These are phyloP conservation scores for Monarcha castaneiventris DNA, from an alignment of 2,113 vertebrate genomes.

Conservation along the genomic window DNA sequence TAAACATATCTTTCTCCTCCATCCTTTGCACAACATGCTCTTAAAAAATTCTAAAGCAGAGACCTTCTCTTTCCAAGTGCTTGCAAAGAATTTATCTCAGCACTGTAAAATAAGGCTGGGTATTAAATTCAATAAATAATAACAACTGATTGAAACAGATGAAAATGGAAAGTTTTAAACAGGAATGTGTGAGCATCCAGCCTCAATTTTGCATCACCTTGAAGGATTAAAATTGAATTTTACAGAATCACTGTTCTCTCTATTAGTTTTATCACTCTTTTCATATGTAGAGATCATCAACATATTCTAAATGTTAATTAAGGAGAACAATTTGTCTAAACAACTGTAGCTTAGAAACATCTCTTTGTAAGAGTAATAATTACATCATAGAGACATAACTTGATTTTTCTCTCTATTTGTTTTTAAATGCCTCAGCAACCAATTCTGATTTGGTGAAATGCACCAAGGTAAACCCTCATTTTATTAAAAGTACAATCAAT, in stretches of 20 bases:
- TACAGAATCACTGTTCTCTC: neutral
- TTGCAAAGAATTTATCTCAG: neutral
- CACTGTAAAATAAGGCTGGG: neutral
- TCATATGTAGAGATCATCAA: neutral
- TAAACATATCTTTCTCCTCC: neutral
- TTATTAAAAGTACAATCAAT: neutral
- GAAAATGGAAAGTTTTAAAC: neutral
- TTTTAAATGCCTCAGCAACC: neutral
- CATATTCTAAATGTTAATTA: neutral
- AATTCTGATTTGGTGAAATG: neutral
- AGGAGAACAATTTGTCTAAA: neutral
- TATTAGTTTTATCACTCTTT: neutral
- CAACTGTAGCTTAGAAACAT: neutral
- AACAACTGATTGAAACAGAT: neutral
- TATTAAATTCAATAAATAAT: neutral
- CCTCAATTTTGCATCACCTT: neutral
- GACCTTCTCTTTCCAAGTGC: neutral
- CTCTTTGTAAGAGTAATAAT: neutral
- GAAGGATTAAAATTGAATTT: neutral
- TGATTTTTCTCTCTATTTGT: neutral
- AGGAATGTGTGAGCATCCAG: accelerated
- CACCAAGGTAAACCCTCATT: neutral
- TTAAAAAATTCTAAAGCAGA: neutral
- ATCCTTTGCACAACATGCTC: neutral
- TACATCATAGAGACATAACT: neutral